Conservation (phyloP, 2,113 vertebrate genomes). For the Prolemur simus region DNA sequence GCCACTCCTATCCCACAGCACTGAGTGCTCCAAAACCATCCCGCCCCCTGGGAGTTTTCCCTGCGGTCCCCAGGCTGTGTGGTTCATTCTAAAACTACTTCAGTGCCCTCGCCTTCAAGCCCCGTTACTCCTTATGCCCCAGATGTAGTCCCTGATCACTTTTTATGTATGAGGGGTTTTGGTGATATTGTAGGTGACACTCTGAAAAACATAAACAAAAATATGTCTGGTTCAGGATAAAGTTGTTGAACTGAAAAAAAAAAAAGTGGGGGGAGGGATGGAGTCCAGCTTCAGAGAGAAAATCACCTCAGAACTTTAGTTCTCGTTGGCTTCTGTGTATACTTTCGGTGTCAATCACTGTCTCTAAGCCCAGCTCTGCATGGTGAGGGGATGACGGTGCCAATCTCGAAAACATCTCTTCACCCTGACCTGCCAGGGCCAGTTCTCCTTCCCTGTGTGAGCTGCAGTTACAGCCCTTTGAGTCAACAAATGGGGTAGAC, state of each 20-base stretch:
- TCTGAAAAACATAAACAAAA: not conserved
- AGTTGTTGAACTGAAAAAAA: not conserved
- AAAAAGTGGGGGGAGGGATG: rapidly evolving
- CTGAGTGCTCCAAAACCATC: rapidly evolving
- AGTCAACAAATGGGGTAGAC: not conserved
- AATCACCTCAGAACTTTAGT: not conserved
- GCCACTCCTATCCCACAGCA: rapidly evolving
- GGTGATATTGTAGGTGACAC: not conserved
- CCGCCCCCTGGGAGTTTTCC: rapidly evolving
- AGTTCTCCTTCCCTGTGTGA: not conserved
- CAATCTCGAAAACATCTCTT: not conserved
- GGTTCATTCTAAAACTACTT: not conserved
- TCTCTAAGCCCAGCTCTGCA: not conserved
- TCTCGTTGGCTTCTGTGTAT: not conserved
- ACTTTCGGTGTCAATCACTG: rapidly evolving
- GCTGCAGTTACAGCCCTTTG: not conserved
- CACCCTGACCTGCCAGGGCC: not conserved
- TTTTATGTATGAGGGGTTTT: not conserved
- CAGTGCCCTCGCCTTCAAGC: not conserved
- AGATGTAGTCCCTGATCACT: no score
- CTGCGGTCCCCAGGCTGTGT: not conserved
- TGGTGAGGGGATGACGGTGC: no score
- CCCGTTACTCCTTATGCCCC: not conserved
- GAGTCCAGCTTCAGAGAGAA: not conserved
- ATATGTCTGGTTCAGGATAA: not conserved